phyloP scores from a whole-genome alignment of 1,140 invertebrate genomes.

The Doryteuthis pealeii region DNA sequence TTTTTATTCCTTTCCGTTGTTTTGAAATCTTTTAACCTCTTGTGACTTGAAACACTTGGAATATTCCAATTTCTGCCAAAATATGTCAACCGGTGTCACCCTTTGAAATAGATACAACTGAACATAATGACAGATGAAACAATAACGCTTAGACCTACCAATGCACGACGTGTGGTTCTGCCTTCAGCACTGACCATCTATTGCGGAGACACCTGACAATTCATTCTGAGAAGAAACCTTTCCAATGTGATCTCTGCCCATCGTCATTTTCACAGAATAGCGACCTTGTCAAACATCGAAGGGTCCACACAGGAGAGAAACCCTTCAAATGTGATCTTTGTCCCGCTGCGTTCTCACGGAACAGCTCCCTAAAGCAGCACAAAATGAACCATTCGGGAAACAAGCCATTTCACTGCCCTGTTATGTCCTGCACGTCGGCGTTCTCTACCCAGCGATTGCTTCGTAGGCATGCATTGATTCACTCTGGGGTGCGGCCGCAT shows the following conservation, averaged over 20 bases:
- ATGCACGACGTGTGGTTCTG: not conserved
- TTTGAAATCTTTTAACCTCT: too few species aligned
- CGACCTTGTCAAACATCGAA: constrained; percentile 15
- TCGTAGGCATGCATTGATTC: not conserved
- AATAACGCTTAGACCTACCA: not conserved
- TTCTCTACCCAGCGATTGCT: not conserved
- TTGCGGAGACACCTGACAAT: constrained; percentile 30
- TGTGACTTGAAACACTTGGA: too few species aligned
- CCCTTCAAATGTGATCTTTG: constrained; percentile 21
- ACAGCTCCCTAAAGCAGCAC: constrained; percentile 1
- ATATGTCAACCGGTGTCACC: too few species aligned
- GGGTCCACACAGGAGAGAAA: constrained; percentile 24
- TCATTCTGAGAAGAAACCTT: constrained; percentile 17
- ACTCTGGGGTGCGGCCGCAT: not conserved
- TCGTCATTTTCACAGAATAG: constrained; percentile 6
- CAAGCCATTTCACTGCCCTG: constrained; percentile 19
- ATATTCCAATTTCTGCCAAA: too few species aligned
- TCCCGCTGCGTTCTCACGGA: constrained; percentile 19
- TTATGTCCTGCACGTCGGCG: constrained; percentile 6
- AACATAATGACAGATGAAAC: not conserved
- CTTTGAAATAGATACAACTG: too few species aligned
- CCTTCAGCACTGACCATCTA: not conserved
- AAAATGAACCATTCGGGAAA: constrained; percentile 1
- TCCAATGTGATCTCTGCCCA: not conserved
- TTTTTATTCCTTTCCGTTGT: too few species aligned